Evolutionary conservation across 2,888 invertebrate species (phyloP), one percentile per base, ranked within the genome.

Genomic region (Eueremaeus valkanovi): DNA sequence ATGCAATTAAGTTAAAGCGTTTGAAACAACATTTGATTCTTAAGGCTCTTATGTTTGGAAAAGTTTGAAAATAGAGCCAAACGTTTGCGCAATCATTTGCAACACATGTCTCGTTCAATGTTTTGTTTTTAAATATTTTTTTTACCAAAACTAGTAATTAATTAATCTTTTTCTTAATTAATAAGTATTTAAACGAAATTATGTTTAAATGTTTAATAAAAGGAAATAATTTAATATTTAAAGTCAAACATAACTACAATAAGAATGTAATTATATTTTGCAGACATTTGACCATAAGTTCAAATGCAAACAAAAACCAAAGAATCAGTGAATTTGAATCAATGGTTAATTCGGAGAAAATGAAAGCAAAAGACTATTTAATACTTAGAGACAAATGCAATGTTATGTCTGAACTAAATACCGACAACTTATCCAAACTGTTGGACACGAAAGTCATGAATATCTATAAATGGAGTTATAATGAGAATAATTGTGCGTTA

Each of bases 341-440:
- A 1, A 70, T 75, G 45, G 36, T 75, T 13, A 24, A 1, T 33
- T 31, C 66, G 1, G 74, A 75, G 31, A 75, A 75, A n/a, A 3
- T 16, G 6, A 49, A 75, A 21, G 74, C 74, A 8, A 51, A 70
- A 31, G 29, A 66, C 13, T 68, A 36, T 31, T 33, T 75, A 13
- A 13, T 75, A 18, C 21, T 75, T 29, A 70, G 49, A 49, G 74
- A 75, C 49, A 72, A 72, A 24, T 72, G 66, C 18, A 21, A 66
- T 33, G 21, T 36, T 16, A 21, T 66, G 31, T 6, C 66, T 2
- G 18, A 36, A 36, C 40, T 66, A n/a, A 66, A 33, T 5, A 9
- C 21, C 3, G 40, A 18, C 2, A 66, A 1, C 13, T 1, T 36
- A 3, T 36, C 36, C 2, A 36, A 21, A 9, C 66, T 66, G 21